Evolutionary conservation across 2,797 vertebrate species (phyloP).

Genomic region (Leuciscus waleckii): DNA sequence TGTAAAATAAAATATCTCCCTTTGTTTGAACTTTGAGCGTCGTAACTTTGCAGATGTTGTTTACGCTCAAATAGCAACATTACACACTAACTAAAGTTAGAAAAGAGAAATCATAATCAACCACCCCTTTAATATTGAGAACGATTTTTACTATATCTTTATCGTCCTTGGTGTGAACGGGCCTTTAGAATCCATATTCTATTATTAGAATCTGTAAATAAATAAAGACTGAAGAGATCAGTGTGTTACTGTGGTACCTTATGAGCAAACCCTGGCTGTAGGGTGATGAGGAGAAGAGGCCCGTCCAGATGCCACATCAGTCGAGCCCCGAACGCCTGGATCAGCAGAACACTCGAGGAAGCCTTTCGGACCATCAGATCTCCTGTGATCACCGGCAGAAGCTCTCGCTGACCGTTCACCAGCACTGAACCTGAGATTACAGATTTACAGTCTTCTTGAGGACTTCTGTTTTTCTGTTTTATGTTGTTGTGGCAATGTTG

Average conservation of each 20-base stretch:
- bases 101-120: too few species aligned
- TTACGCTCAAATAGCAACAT: too few species aligned
- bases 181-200: too few species aligned
- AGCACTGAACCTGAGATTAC: slow-evolving; percentile 77
- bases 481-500: neutral
- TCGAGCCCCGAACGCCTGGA: slow-evolving; percentile 82
- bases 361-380: slow-evolving; percentile 77
- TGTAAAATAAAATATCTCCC: too few species aligned
- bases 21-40: too few species aligned
- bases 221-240: too few species aligned
- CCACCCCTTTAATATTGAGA: too few species aligned
- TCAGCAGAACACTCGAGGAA: slow-evolving; percentile 86
- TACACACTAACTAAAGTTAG: too few species aligned
- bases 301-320: slow-evolving; percentile 86
- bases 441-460: accelerated
- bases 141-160: too few species aligned
- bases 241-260: slow-evolving; percentile 74
- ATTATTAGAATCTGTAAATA: neutral
- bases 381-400: slow-evolving; percentile 78
- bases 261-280: slow-evolving; percentile 84
- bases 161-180: too few species aligned
- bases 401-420: slow-evolving; percentile 76
- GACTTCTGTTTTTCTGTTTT: neutral
- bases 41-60: too few species aligned
- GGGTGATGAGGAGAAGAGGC: slow-evolving; percentile 79